Evolutionary conservation across 1,140 invertebrate genomes (phyloP), one percentile per base, ranked within the genome.

Genomic region (Cyrtorhinus lividipennis): DNA sequence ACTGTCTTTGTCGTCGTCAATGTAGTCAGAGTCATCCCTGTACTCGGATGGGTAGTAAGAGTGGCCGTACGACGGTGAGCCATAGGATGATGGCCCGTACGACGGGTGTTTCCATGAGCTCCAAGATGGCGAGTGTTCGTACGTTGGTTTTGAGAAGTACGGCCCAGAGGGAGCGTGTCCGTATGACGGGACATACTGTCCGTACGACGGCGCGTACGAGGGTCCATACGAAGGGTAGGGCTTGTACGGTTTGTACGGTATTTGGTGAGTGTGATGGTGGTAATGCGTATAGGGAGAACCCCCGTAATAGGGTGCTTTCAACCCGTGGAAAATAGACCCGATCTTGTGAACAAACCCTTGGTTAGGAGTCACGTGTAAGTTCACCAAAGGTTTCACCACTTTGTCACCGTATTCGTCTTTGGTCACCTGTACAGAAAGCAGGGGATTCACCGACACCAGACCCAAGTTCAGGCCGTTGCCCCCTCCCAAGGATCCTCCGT

Each of bases 361-460:
- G 73, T 87, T 91, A 0, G 88, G 88, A 1, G 88, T 90, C 0
- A 92, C 84, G 71, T 92, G 89, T 1, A 92, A 77, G 73, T 91
- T 90, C 1, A 91, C 83, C 68, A 88, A 82, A 1, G 89, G 89
- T 69, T 89, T 90, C 0, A 90, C 78, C 24, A 90, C 79, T 77
- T 91, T 91, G 60, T 89, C 86, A 1, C 87, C 87, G 66, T 87
- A 84, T 67, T 89, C 87, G 69, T 89, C 85, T 77, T 91, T 90
- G 53, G 82, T 82, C 15, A 90, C 82, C 80, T 91, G 88, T 13
- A 91, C 75, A 15, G 88, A 85, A 24, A 91, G 74, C 48, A 90
- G 74, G 22, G 89, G 89, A 75, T 91, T 90, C 25, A 91, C 86
- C 65, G 85, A 87, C 46, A 91, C 76, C 61, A 88, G 75, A 48